Evolutionary conservation across 1,140 invertebrate genomes (phyloP).

Genomic region (Aphelenchoides besseyi): DNA sequence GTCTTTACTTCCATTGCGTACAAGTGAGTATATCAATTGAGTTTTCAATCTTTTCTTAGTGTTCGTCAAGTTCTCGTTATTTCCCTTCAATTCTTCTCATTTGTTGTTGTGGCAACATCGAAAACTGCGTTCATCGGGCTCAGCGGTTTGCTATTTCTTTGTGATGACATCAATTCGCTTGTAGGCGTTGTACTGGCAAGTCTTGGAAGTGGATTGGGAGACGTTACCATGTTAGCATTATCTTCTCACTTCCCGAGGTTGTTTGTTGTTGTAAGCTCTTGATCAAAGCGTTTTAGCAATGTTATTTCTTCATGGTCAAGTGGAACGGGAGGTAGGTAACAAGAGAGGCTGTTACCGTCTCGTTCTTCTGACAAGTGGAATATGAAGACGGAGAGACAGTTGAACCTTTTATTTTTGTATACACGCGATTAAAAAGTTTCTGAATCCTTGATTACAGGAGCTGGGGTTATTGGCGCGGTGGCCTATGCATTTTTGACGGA

Average conservation of each 20-base stretch:
- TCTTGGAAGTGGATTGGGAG: slow-evolving; percentile 45
- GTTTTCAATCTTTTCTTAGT: slow-evolving; percentile 4
- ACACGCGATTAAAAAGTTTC: too few relatives aligned
- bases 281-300: slow-evolving; percentile 36
- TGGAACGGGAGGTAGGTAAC: slow-evolving; percentile 54
- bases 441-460: too few relatives aligned
- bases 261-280: slow-evolving; percentile 25
- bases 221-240: slow-evolving; percentile 47
- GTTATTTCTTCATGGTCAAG: slow-evolving; percentile 42
- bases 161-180: slow-evolving; percentile 18
- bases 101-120: slow-evolving; percentile 44
- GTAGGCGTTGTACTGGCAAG: slow-evolving; percentile 52
- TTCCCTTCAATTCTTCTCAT: slow-evolving; percentile 25
- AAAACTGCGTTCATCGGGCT: slow-evolving; percentile 30
- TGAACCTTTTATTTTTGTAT: too few relatives aligned
- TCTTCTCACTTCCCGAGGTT: slow-evolving; percentile 46
- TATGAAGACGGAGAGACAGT: too few relatives aligned
- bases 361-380: too few relatives aligned
- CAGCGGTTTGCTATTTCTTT: slow-evolving; percentile 23
- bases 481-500: slow-evolving; percentile 58
- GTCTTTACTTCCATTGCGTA: slow-evolving; percentile 40
- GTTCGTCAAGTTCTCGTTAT: slow-evolving; percentile 34
- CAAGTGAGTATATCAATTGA: slow-evolving; percentile 30
- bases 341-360: too few relatives aligned
- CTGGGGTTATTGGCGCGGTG: slow-evolving; percentile 54